phyloP scores from a whole-genome alignment of 2,113 vertebrate species.

The Cynopterus brachyotis region DNA sequence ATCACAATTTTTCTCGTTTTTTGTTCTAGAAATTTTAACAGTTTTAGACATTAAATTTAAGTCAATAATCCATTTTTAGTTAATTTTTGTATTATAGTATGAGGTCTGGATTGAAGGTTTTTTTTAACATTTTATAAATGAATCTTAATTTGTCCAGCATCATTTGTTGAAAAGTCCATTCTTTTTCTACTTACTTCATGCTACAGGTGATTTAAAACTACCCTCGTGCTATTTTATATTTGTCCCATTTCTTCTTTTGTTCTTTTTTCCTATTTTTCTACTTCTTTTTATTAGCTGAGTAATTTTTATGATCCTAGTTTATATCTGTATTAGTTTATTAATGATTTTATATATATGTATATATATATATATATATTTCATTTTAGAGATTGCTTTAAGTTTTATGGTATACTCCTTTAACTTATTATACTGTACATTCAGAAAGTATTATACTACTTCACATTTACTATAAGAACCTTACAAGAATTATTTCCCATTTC shows the following conservation, averaged over 20 bases:
- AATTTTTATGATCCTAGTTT: background rate
- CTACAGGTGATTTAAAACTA: background rate
- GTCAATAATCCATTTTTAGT: background rate
- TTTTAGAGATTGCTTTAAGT: background rate
- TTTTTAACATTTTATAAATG: background rate
- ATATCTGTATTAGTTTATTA: background rate
- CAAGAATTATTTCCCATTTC: background rate
- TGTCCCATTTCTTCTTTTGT: background rate
- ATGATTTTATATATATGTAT: too few relatives aligned
- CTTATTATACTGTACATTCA: background rate
- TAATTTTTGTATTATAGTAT: background rate
- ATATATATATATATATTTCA: too few relatives aligned
- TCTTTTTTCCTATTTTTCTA: background rate
- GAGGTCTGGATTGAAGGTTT: background rate
- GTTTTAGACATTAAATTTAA: background rate
- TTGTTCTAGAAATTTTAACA: background rate
- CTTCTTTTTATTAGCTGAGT: background rate
- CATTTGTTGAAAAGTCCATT: background rate
- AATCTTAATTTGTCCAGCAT: background rate
- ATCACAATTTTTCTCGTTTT: background rate
- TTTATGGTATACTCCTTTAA: background rate
- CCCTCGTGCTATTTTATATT: background rate
- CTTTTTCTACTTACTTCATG: background rate
- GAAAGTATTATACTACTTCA: background rate
- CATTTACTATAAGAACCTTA: background rate